Evolutionary conservation across 2,888 invertebrate genomes (phyloP), one percentile per base, ranked within the genome.

Genomic region (Hylaea fasciaria): DNA sequence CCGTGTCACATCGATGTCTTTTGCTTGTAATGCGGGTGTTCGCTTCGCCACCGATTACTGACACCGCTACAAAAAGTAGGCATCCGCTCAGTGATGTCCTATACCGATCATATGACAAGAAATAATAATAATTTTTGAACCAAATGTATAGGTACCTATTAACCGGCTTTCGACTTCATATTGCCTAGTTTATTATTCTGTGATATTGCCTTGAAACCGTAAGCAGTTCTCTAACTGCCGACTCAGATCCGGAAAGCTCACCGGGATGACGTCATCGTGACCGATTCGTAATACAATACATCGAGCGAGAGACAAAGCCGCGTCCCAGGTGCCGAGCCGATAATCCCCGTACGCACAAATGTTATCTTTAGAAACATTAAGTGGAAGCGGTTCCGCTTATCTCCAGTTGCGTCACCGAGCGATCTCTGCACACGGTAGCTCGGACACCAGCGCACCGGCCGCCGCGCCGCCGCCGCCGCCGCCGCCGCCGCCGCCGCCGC

Each of bases 391-490:
- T 16, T 28, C 39, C 40, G 16, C 45, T 59, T 59, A 59, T 59
- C 59, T 54, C 46, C 9, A 22, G 59, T 49, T 46, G 51, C 60
- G 60, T 61, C 55, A 51, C 51, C 60, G 50, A 13, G 53, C 44
- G 0, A 16, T 14, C 17, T 35, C 37, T n/a, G 16, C 39, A 28
- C 29, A 39, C 37, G 49, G 49, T 40, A 49, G 51, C 51, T 8
- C 5, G 43, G 37, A 37, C 37, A 37, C n/a, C 12, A 5, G 37
- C 11, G 17, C 11, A 17, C 7, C 22, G 29, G 46, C 29, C 1
- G 46, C 14, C 13, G 10, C 10, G 7, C 11, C 35, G 9, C 11
- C 10, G 10, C 1, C n/a, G n/a, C n/a, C n/a, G n/a, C n/a, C n/a
- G n/a, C n/a, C n/a, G n/a, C n/a, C n/a, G 8, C 14, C 32, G 35